phyloP scores from a whole-genome alignment of 2,888 invertebrate genomes.

The Stenotaenia linearis region DNA sequence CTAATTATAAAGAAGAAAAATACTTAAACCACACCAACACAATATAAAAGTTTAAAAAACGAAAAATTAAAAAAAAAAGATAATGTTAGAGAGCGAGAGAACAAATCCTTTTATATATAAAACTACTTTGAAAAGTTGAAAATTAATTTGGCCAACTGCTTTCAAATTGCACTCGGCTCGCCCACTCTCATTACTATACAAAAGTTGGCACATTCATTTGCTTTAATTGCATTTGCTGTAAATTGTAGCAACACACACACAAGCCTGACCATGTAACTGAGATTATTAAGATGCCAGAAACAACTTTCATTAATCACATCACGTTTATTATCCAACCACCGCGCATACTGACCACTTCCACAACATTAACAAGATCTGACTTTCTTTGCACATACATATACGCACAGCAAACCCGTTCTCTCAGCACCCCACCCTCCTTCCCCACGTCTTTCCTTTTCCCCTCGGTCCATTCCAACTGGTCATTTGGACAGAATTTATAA shows the following conservation, averaged over 20 bases:
- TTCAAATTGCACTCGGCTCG: constrained; percentile 19
- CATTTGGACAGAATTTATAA: constrained; percentile 27
- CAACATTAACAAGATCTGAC: constrained; percentile 31
- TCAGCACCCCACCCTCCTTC: neutral
- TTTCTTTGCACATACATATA: neutral
- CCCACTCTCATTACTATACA: constrained; percentile 9
- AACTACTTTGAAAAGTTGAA: constrained; percentile 13
- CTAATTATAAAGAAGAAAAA: too few species aligned
- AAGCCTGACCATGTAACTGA: constrained; percentile 31
- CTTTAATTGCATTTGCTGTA: constrained; percentile 31
- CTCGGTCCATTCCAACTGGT: constrained; percentile 19
- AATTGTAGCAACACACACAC: constrained; percentile 27
- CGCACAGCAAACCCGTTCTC: neutral
- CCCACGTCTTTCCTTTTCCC: neutral
- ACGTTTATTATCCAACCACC: constrained; percentile 28
- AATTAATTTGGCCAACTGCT: constrained; percentile 19
- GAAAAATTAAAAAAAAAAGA: neutral
- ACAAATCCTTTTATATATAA: constrained; percentile 15
- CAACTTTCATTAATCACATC: constrained; percentile 30
- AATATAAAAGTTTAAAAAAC: neutral
- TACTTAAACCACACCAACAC: too few species aligned
- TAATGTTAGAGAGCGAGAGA: neutral
- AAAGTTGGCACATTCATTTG: constrained; percentile 30
- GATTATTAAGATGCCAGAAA: constrained; percentile 31
- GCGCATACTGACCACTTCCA: constrained; percentile 31